Base-by-base conservation (phyloP, 2,113 vertebrate genomes). In the Notothenia coriiceps region DNA sequence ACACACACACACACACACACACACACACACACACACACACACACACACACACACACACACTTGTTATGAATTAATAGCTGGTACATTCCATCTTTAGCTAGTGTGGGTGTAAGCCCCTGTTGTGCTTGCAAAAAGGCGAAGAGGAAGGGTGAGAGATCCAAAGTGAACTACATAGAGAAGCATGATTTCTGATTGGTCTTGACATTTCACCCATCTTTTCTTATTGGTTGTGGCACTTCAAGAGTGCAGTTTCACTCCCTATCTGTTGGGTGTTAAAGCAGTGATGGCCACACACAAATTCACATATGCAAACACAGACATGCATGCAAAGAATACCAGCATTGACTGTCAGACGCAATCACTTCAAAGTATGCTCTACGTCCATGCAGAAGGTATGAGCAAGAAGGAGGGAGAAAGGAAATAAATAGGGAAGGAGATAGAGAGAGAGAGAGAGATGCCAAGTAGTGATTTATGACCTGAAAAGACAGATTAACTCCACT, bases 401-500 rank as follows among this genome's bases (percentile, higher is more conserved):
- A 74, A 77, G n/a, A 51, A 54, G 77, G 54, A 54, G 44, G 55
- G 56, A 64, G 11, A 69, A 33, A 60, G n/a, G 50, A 44, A 54
- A 43, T 62, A 79, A 4, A 69, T 57, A 78, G 25, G 46, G 60
- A 74, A 25, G 73, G 22, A 55, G 59, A 71, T 18, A 74, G 62
- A 52, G 49, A 70, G 15, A 82, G 84, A 22, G 22, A 86, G 49
- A 86, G 86, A 87, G 88, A 88, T 83, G 92, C 88, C 91, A 93
- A 84, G 79, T 57, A 54, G 82, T 94, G 93, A 94, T 94, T 94
- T 94, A 94, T 92, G 90, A 93, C 89, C 91, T 93, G 91, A 94
- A 87, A 91, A 92, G 91, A 92, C 91, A 94, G 93, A 94, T 94
- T 93, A 94, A 94, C 91, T 94, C 93, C 88, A 88, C 88, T 92